Conservation (phyloP, 2,797 vertebrate genomes). For the Sebastes vulpes region DNA sequence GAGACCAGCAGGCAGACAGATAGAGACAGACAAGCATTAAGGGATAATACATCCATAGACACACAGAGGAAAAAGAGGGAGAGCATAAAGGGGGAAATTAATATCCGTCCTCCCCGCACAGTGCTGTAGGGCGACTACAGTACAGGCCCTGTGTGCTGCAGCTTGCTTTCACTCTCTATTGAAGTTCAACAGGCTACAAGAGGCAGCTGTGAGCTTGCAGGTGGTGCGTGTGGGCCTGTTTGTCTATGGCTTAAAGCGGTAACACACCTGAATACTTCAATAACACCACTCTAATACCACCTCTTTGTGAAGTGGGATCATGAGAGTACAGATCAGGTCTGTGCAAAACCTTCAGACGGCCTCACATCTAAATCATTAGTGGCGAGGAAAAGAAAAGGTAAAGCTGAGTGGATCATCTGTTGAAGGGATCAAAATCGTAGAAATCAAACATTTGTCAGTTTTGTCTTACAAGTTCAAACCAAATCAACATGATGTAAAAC, state of each 20-base stretch:
- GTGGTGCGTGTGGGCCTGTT: conserved; percentile 41
- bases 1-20: conserved; percentile 3
- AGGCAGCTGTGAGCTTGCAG: conserved; percentile 39
- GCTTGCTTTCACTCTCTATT: conserved; percentile 38
- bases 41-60: conserved; percentile 3
- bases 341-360: conserved; percentile 27
- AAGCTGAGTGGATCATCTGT: conserved; percentile 17
- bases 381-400: conserved; percentile 1
- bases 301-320: conserved; percentile 45
- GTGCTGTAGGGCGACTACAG: conserved; percentile 43
- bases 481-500: background rate
- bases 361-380: conserved; percentile 39
- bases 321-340: conserved; percentile 2
- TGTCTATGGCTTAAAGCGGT: conserved; percentile 31
- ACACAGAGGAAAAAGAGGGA: background rate
- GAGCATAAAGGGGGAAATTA: conserved; percentile 27
- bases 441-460: conserved; percentile 5
- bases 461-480: background rate
- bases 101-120: conserved; percentile 41
- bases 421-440: background rate
- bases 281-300: conserved; percentile 24
- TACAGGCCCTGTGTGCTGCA: conserved; percentile 26
- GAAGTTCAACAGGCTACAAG: conserved; percentile 51
- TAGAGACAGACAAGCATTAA: conserved; percentile 3
- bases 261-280: conserved; percentile 46